These are phyloP conservation scores for Tetrax tetrax DNA, from an alignment of 2,113 vertebrate species.

Conservation along the genomic window DNA sequence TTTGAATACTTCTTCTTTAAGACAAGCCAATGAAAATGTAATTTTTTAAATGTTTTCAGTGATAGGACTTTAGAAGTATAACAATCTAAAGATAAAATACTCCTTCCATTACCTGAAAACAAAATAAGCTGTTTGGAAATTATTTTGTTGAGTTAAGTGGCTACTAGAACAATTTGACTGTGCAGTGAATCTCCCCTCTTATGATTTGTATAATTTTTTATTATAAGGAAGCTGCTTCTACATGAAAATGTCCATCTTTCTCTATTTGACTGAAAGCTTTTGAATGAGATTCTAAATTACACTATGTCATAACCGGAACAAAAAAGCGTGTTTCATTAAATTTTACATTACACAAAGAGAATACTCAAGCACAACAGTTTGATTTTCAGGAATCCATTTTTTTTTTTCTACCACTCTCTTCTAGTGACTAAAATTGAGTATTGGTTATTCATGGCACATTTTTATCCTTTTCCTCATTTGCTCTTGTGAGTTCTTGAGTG, in stretches of 20 bases:
- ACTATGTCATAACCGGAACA: neutral
- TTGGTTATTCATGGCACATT: neutral
- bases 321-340: neutral
- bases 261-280: neutral
- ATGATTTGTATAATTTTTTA: neutral
- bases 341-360: neutral
- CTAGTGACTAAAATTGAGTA: neutral
- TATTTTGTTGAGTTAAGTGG: neutral
- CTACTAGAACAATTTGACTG: neutral
- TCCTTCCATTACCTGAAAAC: conserved; percentile 24
- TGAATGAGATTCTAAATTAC: conserved; percentile 6
- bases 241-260: neutral
- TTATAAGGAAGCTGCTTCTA: neutral
- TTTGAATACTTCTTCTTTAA: conserved; percentile 21
- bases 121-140: neutral
- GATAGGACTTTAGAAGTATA: neutral
- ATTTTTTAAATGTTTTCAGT: neutral
- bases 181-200: neutral
- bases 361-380: neutral
- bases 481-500: neutral
- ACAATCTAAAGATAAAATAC: neutral
- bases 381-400: neutral
- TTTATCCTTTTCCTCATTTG: neutral
- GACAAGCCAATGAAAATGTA: neutral
- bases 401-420: neutral